Evolutionary conservation across 2,888 invertebrate genomes (phyloP).

Genomic region (Strigamia transsilvanica): DNA sequence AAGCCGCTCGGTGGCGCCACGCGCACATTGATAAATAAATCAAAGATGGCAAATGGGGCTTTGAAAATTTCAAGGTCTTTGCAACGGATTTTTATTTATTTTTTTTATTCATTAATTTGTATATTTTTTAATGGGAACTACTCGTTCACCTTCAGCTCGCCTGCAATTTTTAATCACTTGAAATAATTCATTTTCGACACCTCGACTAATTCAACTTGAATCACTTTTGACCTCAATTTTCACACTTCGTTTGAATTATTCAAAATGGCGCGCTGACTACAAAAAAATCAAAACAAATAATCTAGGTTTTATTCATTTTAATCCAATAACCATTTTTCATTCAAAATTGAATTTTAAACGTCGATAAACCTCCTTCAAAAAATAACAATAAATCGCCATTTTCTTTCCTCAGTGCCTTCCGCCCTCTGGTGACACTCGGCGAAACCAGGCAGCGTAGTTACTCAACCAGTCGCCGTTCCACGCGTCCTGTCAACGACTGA

Average conservation of each 20-base stretch:
- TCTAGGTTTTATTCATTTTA: too few relatives aligned
- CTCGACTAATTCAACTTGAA: background rate
- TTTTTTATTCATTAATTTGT: too few relatives aligned
- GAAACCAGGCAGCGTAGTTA: background rate
- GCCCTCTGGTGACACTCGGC: background rate
- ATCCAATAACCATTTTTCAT: too few relatives aligned
- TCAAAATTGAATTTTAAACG: too few relatives aligned
- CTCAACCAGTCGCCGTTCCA: background rate
- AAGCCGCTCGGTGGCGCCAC: constrained; percentile 31
- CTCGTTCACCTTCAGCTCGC: background rate
- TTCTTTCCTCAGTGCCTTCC: background rate
- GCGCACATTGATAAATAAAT: background rate
- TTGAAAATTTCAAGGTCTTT: too few relatives aligned
- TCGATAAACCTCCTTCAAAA: too few relatives aligned
- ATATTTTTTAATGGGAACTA: background rate
- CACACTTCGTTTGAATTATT: background rate
- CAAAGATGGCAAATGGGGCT: too few relatives aligned
- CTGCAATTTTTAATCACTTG: constrained; percentile 5
- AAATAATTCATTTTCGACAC: background rate
- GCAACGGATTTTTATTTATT: too few relatives aligned
- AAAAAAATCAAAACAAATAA: too few relatives aligned
- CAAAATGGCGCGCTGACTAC: too few relatives aligned
- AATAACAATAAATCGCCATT: background rate
- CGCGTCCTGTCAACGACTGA: background rate
- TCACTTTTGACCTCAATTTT: constrained; percentile 10